Percentiles rank a stretch among this genome's conserved stretches.
Evolutionary conservation across 2,888 invertebrate species (phyloP).

Genomic region (Cephus pulcher): DNA sequence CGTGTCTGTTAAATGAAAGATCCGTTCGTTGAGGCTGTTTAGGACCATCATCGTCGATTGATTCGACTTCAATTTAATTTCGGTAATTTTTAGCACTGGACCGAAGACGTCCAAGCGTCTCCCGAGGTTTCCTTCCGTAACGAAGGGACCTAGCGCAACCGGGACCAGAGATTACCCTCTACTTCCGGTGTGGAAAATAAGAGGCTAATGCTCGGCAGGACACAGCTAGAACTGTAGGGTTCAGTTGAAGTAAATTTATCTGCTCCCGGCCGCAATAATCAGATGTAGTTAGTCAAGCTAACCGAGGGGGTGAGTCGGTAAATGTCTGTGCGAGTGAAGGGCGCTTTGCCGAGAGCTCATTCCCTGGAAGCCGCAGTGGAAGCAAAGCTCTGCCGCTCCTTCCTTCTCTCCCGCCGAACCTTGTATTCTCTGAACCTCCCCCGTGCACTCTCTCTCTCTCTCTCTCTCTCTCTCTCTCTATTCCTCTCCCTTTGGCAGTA

Average conservation of each 20-base stretch:
- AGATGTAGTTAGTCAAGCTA: slow-evolving; percentile 43
- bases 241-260: slow-evolving; percentile 53
- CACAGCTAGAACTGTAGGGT: slow-evolving; percentile 27
- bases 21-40: no score
- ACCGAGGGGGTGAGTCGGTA: background rate
- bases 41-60: no score
- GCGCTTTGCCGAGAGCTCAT: slow-evolving; percentile 13
- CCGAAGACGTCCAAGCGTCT: background rate
- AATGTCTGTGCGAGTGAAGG: background rate
- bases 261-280: slow-evolving; percentile 49
- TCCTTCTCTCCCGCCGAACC: background rate
- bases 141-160: background rate
- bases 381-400: background rate
- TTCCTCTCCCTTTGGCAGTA: background rate
- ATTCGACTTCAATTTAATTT: background rate
- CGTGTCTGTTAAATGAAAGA: no score
- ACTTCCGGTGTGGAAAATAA: slow-evolving; percentile 8
- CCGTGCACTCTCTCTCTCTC: accelerated
- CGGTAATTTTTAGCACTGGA: background rate
- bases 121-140: background rate
- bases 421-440: background rate
- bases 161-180: slow-evolving; percentile 10
- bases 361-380: slow-evolving; percentile 11
- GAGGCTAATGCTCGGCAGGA: slow-evolving; percentile 13
- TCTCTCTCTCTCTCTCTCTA: no score